Base-by-base conservation (phyloP, 2,113 vertebrate genomes). In the Merops nubicus region DNA sequence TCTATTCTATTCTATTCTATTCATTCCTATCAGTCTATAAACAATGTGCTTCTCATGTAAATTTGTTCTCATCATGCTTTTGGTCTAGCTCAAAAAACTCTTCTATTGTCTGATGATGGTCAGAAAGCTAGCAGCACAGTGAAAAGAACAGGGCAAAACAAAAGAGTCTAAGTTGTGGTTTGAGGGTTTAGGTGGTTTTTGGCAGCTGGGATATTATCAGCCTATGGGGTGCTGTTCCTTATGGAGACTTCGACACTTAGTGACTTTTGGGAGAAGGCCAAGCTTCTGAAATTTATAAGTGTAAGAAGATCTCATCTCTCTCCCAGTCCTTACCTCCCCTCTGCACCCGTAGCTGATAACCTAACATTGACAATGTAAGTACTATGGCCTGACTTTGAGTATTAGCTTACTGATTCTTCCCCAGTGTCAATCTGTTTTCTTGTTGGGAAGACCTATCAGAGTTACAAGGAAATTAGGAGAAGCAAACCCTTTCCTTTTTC, bases 181-280 rank as follows among this genome's bases (percentile, higher is more conserved):
- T 82, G 16, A 4, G 28, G 5, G 20, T 12, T 28, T 14, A 23
- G 51, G 8, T 53, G 51, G 5, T 6, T 53, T 53, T 51, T n/a
- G n/a, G n/a, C n/a, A n/a, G n/a, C n/a, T n/a, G n/a, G n/a, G n/a
- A n/a, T n/a, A n/a, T n/a, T n/a, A n/a, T n/a, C n/a, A n/a, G n/a
- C n/a, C 12, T 56, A 42, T 2, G 7, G 5, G 29, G 28, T 51
- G 11, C 43, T 54, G 15, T n/a, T 18, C 14, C 5, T 62, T 21
- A 34, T 1, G 0, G 13, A 64, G 10, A 33, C n/a, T 17, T 28
- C 62, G 18, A 18, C 4, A 2, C 20, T 70, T 65, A 26, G 3
- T 43, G 12, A 56, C 15, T 26, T 70, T 13, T 20, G 3, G 12
- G 15, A 75, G 28, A 81, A 59, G 31, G 11, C 13, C 0, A 4